phyloP scores from a whole-genome alignment of 2,797 vertebrate genomes.

The Rhinatrema bivittatum region DNA sequence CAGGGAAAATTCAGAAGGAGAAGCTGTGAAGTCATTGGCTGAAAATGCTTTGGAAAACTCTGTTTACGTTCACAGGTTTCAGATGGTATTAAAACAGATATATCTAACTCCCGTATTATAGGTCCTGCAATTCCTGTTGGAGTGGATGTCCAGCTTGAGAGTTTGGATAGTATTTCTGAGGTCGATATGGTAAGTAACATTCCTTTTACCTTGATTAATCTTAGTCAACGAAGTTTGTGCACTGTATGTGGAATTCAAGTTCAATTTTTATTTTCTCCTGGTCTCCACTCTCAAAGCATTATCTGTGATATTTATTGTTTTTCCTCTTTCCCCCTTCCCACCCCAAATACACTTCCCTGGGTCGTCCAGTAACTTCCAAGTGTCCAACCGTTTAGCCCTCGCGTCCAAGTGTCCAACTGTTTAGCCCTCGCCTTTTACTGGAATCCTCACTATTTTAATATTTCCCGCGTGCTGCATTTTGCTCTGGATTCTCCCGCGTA shows the following conservation, averaged over 20 bases:
- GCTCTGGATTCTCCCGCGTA: too few relatives aligned
- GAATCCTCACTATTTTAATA: too few relatives aligned
- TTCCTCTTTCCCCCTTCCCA: too few relatives aligned
- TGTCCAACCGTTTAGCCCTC: too few relatives aligned
- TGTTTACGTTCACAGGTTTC: not conserved
- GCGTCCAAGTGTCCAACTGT: too few relatives aligned
- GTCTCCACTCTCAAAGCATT: not conserved
- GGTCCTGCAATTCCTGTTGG: conserved; percentile 91
- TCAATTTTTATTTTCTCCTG: conserved; percentile 12
- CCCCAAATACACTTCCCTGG: too few relatives aligned
- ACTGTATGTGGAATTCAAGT: too few relatives aligned
- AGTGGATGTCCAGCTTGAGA: conserved; percentile 92
- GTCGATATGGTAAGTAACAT: conserved; percentile 87
- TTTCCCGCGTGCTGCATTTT: too few relatives aligned
- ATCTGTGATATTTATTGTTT: too few relatives aligned
- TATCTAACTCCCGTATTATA: conserved; percentile 39
- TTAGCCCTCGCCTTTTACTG: too few relatives aligned
- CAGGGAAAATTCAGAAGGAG: too few relatives aligned
- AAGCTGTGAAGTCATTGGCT: not conserved
- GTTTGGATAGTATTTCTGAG: conserved; percentile 93
- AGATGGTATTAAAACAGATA: not conserved
- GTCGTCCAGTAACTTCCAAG: too few relatives aligned
- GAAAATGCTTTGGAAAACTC: not conserved
- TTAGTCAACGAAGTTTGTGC: not conserved
- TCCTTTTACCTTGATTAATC: conserved; percentile 1